Evolutionary conservation across 2,888 invertebrate species (phyloP).

Genomic region (Dichetophora obliterata): DNA sequence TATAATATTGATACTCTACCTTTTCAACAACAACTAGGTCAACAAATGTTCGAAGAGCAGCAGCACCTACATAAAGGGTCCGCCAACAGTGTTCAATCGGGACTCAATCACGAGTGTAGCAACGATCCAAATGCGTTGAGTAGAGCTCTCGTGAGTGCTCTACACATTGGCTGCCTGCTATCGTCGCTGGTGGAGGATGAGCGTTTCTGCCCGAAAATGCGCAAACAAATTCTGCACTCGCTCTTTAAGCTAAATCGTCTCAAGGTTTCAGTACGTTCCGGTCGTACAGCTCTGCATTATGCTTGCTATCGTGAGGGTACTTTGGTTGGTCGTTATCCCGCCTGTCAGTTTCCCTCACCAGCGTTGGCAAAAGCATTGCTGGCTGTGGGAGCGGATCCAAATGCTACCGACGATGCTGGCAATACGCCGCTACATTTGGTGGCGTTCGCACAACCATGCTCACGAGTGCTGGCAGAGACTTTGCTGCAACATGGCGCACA

Average conservation of each 20-base stretch:
- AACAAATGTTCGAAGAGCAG: slow-evolving; percentile 72
- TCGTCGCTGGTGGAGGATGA: slow-evolving; percentile 77
- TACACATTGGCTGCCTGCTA: slow-evolving; percentile 85
- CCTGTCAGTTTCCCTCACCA: slow-evolving; percentile 79
- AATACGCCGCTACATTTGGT: slow-evolving; percentile 91
- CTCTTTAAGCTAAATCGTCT: slow-evolving; percentile 84
- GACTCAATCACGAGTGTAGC: slow-evolving; percentile 72
- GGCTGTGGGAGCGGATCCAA: slow-evolving; percentile 85
- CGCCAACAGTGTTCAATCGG: slow-evolving; percentile 64
- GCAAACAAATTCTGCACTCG: slow-evolving; percentile 76
- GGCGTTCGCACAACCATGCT: slow-evolving; percentile 80
- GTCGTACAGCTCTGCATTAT: slow-evolving; percentile 83
- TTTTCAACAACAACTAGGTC: slow-evolving; percentile 67
- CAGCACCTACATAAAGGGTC: slow-evolving; percentile 43
- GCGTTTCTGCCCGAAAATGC: slow-evolving; percentile 71
- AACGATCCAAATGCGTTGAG: slow-evolving; percentile 82
- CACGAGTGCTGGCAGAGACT: slow-evolving; percentile 78
- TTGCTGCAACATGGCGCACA: slow-evolving; percentile 83
- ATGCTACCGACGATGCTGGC: slow-evolving; percentile 83
- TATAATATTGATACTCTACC: background rate
- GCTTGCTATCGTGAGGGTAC: slow-evolving; percentile 85
- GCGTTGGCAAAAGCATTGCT: slow-evolving; percentile 81
- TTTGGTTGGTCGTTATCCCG: slow-evolving; percentile 77
- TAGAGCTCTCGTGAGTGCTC: slow-evolving; percentile 85
- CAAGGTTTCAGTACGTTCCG: slow-evolving; percentile 75